Evolutionary conservation across 2,888 invertebrate genomes (phyloP).

Genomic region (Pantelozetes paolii): DNA sequence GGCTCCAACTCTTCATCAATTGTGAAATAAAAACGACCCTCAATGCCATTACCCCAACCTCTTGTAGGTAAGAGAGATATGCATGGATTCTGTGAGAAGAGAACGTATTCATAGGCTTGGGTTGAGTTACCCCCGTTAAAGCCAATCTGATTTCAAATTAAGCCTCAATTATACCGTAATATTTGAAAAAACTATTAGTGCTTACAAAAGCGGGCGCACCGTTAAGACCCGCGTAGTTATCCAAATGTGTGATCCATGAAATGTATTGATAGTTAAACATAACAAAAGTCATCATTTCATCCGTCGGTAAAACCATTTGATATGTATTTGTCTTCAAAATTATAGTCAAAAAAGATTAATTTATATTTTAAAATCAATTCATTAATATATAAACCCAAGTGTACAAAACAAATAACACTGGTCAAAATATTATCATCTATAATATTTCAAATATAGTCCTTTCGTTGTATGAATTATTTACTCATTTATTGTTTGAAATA

Average conservation of each 20-base stretch:
- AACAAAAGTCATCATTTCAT: slow-evolving; percentile 87
- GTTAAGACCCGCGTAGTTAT: slow-evolving; percentile 78
- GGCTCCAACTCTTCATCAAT: slow-evolving; percentile 89
- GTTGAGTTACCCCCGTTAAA: slow-evolving; percentile 96
- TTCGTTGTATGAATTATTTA: no score
- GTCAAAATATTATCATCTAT: no score
- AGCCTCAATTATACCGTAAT: no score
- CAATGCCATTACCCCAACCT: slow-evolving; percentile 83
- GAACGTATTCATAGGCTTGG: slow-evolving; percentile 77
- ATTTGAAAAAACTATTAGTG: no score
- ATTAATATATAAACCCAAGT: no score
- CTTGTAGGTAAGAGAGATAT: slow-evolving; percentile 75
- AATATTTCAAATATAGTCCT: no score
- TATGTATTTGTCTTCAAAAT: slow-evolving; percentile 74
- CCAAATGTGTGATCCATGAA: slow-evolving; percentile 84
- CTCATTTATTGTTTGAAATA: no score
- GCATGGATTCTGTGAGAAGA: slow-evolving; percentile 81
- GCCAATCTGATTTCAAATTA: slow-evolving; percentile 60
- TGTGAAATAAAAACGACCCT: slow-evolving; percentile 87
- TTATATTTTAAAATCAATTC: no score
- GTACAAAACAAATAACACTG: no score
- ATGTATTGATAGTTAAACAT: slow-evolving; percentile 90
- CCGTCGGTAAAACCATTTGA: slow-evolving; percentile 86
- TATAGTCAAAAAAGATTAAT: no score
- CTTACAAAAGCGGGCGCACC: slow-evolving; percentile 70